A percentile compares a stretch with the other conserved stretches of the same genome.
Evolutionary conservation across 2,888 invertebrate genomes (phyloP).

Genomic region (Noctua pronuba): DNA sequence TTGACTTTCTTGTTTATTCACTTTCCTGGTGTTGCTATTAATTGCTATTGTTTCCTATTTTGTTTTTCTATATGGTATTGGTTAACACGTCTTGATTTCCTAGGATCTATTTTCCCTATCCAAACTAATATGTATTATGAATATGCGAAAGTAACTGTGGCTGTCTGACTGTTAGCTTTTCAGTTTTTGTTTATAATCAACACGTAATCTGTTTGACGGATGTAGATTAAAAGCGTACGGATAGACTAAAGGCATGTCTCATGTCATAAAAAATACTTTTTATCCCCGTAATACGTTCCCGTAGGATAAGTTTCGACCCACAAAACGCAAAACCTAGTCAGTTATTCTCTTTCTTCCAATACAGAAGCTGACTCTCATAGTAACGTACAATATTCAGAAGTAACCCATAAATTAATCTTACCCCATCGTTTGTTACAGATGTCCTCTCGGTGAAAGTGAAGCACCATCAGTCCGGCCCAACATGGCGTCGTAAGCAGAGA

Average conservation of each 20-base stretch:
- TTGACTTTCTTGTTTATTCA: neutral
- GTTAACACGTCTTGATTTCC: neutral
- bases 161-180: neutral
- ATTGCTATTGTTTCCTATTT: neutral
- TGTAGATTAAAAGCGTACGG: neutral
- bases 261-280: neutral
- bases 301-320: neutral
- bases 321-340: neutral
- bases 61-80: neutral
- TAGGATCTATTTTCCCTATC: neutral
- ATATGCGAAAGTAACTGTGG: neutral
- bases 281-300: neutral
- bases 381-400: neutral
- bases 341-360: neutral
- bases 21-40: neutral
- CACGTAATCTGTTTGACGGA: neutral
- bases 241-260: neutral
- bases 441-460: conserved; percentile 80
- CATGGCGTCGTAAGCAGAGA: conserved; percentile 79
- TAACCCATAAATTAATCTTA: conserved; percentile 39
- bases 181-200: too few species aligned
- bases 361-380: neutral
- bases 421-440: conserved; percentile 78
- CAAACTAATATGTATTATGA: neutral
- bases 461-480: conserved; percentile 63